Base-by-base conservation (phyloP, 1,140 invertebrate genomes). In the Bombus picipes region DNA sequence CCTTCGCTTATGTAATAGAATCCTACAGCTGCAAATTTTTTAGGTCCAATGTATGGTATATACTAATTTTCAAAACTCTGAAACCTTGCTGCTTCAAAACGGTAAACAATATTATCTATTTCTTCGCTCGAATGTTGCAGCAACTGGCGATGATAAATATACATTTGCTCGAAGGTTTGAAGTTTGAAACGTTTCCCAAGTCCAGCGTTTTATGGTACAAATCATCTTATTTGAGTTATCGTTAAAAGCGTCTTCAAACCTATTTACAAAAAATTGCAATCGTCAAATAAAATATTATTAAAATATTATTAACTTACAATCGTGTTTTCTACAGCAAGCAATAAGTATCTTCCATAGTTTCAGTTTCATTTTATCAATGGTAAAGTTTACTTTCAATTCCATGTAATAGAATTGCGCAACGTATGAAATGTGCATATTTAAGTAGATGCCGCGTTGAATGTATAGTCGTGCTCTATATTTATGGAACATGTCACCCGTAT, bases 1-100 rank as follows among this genome's bases (percentile, higher is more conserved):
- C 96, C 96, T 47, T 96, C 94, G 34, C 96, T 96, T 9, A 96
- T 96, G 89, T 97, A 98, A 94, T 97, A 99, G 95, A 99, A 98
- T 34, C 98, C 98, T 78, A 97, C 97, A 78, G 96, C 96, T 0
- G 98, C 98, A 66, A 98, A 92, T 76, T 95, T 93, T 39, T 95
- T 92, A 13, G 96, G 96, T 74, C 96, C 94, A 83, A 97, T 95
- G 83, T 96, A 96, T 0, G 91, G 70, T 3, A 95, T 88, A 0
- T 96, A 96, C 96, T 96, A 97, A 70, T 95, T 94, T 34, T 92
- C 92, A 92, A 96, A 98, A n/a, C 96, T 96, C 78, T 95, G 94
- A 18, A 97, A 94, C 89, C 97, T 96, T 88, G 96, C 97, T 83
- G 95, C 95, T 95, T 97, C 97, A 83, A 95, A 93, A 32, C 90